Conservation (phyloP, 2,888 invertebrate species). For the Trissolcus japonicus region DNA sequence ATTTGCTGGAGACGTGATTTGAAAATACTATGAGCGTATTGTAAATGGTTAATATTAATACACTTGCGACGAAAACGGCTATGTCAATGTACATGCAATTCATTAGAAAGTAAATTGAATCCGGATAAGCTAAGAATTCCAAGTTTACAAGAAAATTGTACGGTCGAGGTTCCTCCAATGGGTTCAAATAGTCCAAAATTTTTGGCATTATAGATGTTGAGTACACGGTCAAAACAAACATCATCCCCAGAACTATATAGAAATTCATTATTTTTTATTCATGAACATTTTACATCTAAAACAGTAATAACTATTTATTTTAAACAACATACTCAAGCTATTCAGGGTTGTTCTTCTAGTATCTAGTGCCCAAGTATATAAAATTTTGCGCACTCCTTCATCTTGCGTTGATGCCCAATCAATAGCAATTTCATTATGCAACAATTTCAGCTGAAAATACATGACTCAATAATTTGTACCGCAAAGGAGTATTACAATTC, state of each 20-base stretch:
- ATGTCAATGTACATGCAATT: neutral
- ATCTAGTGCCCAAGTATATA: neutral
- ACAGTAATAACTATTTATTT: neutral
- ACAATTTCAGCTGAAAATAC: conserved; percentile 3
- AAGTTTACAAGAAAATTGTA: neutral
- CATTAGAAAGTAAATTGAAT: neutral
- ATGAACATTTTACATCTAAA: too few species aligned
- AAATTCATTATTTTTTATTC: neutral
- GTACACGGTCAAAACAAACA: neutral
- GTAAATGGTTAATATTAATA: neutral
- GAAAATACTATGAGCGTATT: neutral
- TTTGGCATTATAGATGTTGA: neutral
- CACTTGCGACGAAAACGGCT: neutral
- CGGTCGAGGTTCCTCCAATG: neutral
- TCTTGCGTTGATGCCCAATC: neutral
- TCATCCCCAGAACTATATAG: neutral
- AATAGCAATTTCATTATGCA: conserved; percentile 1
- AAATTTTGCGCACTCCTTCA: neutral
- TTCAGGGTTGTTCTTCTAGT: neutral
- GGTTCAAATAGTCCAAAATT: neutral
- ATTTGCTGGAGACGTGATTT: neutral
- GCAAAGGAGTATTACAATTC: too few species aligned
- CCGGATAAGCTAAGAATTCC: neutral
- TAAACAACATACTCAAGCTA: too few species aligned
- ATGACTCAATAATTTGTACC: too few species aligned